Base-by-base conservation (phyloP, 30 jellyfish, hydroid and myxozoan species). In the Hydra vulgaris region DNA sequence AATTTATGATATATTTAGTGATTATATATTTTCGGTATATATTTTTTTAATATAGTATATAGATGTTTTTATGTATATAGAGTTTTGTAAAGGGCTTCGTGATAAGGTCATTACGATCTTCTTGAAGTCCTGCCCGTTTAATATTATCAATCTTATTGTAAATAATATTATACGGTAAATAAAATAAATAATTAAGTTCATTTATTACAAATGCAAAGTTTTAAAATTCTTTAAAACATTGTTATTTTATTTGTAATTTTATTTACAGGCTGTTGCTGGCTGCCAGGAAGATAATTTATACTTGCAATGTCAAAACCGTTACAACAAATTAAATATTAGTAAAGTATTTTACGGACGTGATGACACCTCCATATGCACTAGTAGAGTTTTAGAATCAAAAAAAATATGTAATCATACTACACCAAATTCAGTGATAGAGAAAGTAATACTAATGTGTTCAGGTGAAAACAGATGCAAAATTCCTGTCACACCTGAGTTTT, bases 381-480 rank as follows among this genome's bases (percentile, higher is more conserved):
- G 95, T 70, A 88, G 88, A 40, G 92, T 87, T 25, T 77, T 87
- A 1, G 95, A 91, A 76, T 71, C 96, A 17, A 86, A 73, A 70
- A 83, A 87, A 53, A 23, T 27, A 8, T 91, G 98, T 72, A 94
- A 91, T 56, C 89, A 85, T 68, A 91, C 82, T 21, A 94, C 96
- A 21, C 88, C 88, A 7, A 78, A 78, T 56, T 71, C 69, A 25
- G 96, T 91, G 0, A 86, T 85, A 0, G 82, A 83, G 84, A 91
- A 91, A 78, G 94, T 91, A 0, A 54, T 82, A 0, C 84, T 88
- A 23, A 71, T 91, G 90, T 91, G 98, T 23, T 70, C 93, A 21
- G 96, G 96, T 8, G 98, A 91, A 61, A 91, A 91, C 72, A 91
- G 82, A 73, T 91, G 98, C 81, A 91, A 91, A 77, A 71, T 91